Percentiles rank a stretch among this genome's conserved stretches.
Evolutionary conservation across 2,113 vertebrate species (phyloP).

Genomic region (Ictalurus furcatus): DNA sequence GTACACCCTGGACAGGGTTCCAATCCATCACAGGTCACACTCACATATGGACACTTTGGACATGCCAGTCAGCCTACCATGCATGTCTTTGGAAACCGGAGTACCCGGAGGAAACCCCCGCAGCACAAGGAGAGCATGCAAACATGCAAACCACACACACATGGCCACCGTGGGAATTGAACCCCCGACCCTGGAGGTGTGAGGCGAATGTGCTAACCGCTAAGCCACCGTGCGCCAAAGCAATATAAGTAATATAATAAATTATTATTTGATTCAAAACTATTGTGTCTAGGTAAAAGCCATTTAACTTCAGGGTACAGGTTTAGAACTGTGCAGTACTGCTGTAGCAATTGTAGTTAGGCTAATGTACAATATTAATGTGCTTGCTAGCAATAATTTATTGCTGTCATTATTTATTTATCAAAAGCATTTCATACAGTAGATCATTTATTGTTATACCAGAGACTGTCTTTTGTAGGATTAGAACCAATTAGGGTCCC

Average conservation of each 20-base stretch:
- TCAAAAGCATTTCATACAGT: constrained; percentile 15
- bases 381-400: constrained; percentile 13
- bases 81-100: too few relatives aligned
- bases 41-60: too few relatives aligned
- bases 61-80: too few relatives aligned
- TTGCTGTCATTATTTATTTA: constrained; percentile 15
- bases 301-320: neutral
- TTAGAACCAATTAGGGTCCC: neutral
- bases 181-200: too few relatives aligned
- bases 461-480: neutral
- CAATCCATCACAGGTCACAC: too few relatives aligned
- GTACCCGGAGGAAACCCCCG: too few relatives aligned
- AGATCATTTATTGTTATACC: neutral
- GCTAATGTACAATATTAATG: constrained; percentile 21
- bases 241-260: constrained; percentile 4
- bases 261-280: constrained; percentile 6
- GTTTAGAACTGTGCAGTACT: neutral
- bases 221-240: too few relatives aligned
- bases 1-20: too few relatives aligned
- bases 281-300: neutral
- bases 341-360: neutral
- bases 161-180: too few relatives aligned
- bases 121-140: too few relatives aligned
- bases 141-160: too few relatives aligned
- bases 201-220: too few relatives aligned